Conservation (phyloP, 1,140 invertebrate genomes). For the Nylanderia fulva region DNA sequence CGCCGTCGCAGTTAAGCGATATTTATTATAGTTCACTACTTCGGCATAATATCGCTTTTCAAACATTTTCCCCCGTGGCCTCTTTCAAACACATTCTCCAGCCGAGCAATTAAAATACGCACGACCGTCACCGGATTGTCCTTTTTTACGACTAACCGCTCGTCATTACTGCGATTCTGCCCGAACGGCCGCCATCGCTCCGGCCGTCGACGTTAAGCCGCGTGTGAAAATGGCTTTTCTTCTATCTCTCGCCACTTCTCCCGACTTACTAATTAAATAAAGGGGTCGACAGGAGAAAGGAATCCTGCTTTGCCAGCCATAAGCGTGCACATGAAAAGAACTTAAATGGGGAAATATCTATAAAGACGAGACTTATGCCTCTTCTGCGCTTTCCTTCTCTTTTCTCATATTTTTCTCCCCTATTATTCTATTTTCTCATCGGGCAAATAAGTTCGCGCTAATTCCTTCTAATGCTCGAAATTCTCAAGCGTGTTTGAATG, state of each 20-base stretch:
- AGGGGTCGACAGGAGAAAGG: constrained; percentile 56
- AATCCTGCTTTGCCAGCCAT: neutral
- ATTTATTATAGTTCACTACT: neutral
- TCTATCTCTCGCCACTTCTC: constrained; percentile 31
- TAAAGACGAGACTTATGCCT: neutral
- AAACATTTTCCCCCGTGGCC: neutral
- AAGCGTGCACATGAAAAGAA: constrained; percentile 45
- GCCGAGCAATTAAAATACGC: constrained; percentile 49
- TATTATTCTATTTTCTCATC: constrained; percentile 21
- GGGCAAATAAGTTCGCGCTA: neutral
- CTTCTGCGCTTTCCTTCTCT: neutral
- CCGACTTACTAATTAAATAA: constrained; percentile 73
- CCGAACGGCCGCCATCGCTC: constrained; percentile 16
- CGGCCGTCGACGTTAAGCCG: constrained; percentile 43
- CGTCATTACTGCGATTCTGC: constrained; percentile 42
- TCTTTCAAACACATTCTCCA: constrained; percentile 16
- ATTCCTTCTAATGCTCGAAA: neutral
- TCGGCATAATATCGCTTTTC: neutral
- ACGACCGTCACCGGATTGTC: neutral
- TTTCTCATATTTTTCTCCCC: neutral
- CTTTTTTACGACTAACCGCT: constrained; percentile 41
- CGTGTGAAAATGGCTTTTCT: constrained; percentile 67
- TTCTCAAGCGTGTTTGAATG: no score
- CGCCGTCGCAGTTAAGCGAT: neutral
- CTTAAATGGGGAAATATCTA: constrained; percentile 24